Base-by-base conservation (phyloP, 2,888 invertebrate genomes). In the Apotomis betuletana region DNA sequence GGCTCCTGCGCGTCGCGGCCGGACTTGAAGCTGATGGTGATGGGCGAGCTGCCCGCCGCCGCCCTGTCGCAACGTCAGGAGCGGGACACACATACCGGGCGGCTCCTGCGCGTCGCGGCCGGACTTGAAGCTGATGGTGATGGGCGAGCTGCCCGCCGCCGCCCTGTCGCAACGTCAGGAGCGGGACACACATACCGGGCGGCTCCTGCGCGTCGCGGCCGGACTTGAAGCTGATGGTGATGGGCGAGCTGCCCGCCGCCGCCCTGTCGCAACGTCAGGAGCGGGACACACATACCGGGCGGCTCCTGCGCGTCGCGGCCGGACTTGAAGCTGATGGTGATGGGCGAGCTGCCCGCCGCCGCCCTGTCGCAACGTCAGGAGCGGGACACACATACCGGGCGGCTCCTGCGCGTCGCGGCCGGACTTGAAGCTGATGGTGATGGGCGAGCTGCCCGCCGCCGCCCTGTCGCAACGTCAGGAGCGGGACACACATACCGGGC, bases 21-120 rank as follows among this genome's bases (percentile, higher is more conserved):
- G 61, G 85, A 77, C 81, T 88, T 87, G 85, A 91, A 90, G 82
- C 89, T 90, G 83, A 91, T 90, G 73, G 86, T 86, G 84, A 91
- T 84, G 70, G 91, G 90, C 46, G 90, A 90, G 76, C 81, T 83
- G 78, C 82, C 41, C 41, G 41, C 41, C 41, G 41, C 41, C 41
- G 41, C 59, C 70, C 57, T 36, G 51, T 59, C 55, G 74, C n/a
- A n/a, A n/a, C n/a, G n/a, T n/a, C n/a, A n/a, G n/a, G n/a, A n/a
- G n/a, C n/a, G n/a, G n/a, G n/a, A n/a, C n/a, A n/a, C n/a, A n/a
- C n/a, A n/a, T n/a, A n/a, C n/a, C n/a, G n/a, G n/a, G 75, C 63
- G 81, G 81, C 55, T 82, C 78, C 77, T 81, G 79, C 27, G 79
- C 75, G 67, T 80, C 78, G 74, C 81, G 78, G 76, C 75, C 77